Evolutionary conservation across 2,888 invertebrate species (phyloP).

Genomic region (Anarsia innoxiella): DNA sequence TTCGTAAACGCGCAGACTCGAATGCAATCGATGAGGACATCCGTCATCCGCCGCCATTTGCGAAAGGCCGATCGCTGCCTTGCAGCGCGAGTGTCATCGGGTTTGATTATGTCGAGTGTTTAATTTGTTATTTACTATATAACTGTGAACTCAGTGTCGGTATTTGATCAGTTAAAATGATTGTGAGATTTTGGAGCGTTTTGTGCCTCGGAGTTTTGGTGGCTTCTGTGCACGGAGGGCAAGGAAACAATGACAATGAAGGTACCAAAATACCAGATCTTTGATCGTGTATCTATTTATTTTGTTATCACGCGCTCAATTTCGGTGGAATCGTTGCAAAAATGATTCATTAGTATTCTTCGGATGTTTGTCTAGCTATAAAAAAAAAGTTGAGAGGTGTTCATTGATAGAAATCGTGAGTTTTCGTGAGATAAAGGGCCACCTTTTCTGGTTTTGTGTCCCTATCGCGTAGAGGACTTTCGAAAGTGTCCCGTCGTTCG

Average conservation of each 20-base stretch:
- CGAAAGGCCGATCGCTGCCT: constrained; percentile 63
- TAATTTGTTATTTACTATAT: constrained; percentile 57
- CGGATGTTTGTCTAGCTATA: too few species aligned
- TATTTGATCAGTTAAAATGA: constrained; percentile 64
- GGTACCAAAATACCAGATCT: constrained; percentile 43
- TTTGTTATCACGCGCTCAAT: constrained; percentile 37
- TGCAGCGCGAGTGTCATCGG: constrained; percentile 62
- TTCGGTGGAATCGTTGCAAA: too few species aligned
- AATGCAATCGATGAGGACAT: constrained; percentile 72
- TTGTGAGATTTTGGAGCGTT: constrained; percentile 72
- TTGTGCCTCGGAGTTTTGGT: constrained; percentile 68
- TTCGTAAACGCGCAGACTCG: constrained; percentile 47
- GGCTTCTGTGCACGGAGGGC: constrained; percentile 60
- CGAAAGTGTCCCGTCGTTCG: constrained; percentile 28
- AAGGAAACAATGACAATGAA: constrained; percentile 72
- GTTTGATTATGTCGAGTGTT: constrained; percentile 67
- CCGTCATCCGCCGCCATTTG: constrained; percentile 76
- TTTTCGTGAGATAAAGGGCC: neutral
- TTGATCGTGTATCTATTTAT: constrained; percentile 40
- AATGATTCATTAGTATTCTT: too few species aligned
- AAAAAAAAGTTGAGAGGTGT: too few species aligned
- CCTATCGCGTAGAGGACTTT: constrained; percentile 15
- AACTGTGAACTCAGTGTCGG: constrained; percentile 63
- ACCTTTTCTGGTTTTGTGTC: neutral
- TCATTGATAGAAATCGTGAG: neutral